Conservation (phyloP, 2,113 vertebrate genomes). For the Tonatia bakeri region DNA sequence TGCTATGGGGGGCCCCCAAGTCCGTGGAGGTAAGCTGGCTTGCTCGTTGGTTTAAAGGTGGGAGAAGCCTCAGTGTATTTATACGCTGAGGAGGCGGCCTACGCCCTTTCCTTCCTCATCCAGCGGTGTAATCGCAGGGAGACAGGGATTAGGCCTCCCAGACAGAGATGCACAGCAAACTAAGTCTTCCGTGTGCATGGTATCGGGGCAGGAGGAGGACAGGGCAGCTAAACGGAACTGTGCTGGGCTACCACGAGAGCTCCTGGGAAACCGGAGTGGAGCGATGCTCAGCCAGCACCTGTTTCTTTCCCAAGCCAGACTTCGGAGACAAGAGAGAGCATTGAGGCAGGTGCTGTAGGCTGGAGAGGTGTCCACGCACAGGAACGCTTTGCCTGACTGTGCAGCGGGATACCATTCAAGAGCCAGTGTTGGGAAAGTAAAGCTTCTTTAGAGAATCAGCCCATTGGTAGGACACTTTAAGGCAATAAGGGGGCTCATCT, state of each 20-base stretch:
- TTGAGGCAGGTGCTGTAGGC: rapidly evolving
- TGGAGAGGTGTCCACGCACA: not conserved
- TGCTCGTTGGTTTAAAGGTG: not conserved
- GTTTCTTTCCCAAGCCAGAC: no score
- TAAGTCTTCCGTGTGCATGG: rapidly evolving
- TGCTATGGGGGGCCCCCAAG: no score
- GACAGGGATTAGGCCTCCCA: not conserved
- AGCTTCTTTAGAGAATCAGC: not conserved
- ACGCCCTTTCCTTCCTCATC: not conserved
- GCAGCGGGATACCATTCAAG: not conserved
- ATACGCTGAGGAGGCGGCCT: not conserved
- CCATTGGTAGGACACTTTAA: not conserved
- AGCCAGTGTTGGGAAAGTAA: not conserved
- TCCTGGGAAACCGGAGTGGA: not conserved
- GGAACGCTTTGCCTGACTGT: not conserved
- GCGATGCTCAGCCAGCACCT: not conserved
- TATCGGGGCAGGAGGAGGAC: not conserved
- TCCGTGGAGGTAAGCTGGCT: rapidly evolving
- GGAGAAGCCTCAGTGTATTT: not conserved
- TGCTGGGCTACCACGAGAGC: not conserved
- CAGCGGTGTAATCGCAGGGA: not conserved
- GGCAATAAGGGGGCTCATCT: not conserved
- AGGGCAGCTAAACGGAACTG: no score
- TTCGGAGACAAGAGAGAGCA: not conserved
- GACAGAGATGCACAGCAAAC: rapidly evolving